phyloP scores from a whole-genome alignment of 2,888 invertebrate genomes.

The Gibbula magus region DNA sequence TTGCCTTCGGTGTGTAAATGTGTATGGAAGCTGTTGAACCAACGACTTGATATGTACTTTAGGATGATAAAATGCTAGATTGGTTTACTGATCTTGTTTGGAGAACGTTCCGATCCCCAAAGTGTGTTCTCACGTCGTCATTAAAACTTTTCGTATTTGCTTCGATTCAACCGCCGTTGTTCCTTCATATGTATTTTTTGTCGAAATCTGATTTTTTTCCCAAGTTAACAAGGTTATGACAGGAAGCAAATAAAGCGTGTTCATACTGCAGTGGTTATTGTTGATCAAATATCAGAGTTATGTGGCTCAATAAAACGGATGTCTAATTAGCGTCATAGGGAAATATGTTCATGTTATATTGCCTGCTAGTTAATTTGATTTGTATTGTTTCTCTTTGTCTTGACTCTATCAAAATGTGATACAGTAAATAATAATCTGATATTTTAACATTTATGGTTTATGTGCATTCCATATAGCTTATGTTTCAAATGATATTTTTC shows the following conservation, averaged over 20 bases:
- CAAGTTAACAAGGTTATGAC: not conserved
- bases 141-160: not conserved
- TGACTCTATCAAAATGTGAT: no score
- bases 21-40: not conserved
- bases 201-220: not conserved
- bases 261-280: not conserved
- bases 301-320: no score
- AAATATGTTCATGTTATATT: no score
- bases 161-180: not conserved
- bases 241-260: not conserved
- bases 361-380: no score
- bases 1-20: not conserved
- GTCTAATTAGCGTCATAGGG: no score
- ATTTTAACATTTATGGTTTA: no score
- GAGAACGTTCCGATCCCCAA: not conserved
- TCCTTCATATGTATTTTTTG: not conserved
- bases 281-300: no score
- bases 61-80: not conserved
- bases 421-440: no score
- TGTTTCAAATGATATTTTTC: no score
- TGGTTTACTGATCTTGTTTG: constrained; percentile 1
- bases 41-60: not conserved
- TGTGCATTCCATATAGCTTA: no score
- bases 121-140: not conserved
- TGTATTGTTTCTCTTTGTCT: no score